Base-by-base conservation (phyloP, 2,888 invertebrate species). In the Heteropelma amictum region DNA sequence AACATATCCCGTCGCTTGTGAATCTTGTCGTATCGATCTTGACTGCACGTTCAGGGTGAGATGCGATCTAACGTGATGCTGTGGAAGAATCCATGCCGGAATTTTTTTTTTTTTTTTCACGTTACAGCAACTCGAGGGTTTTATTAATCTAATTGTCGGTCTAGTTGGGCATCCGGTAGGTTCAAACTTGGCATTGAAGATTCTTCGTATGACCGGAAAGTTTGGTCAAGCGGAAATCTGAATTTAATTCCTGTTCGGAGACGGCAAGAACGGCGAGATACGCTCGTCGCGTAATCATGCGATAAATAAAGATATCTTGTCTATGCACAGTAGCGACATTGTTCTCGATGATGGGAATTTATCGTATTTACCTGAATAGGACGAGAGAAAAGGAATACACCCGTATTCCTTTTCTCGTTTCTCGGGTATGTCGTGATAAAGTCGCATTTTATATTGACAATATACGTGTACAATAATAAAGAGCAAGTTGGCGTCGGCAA, bases 401-500 rank as follows among this genome's bases (percentile, higher is more conserved):
- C 74, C 68, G 61, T 28, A 56, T 53, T 40, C 17, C 38, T 30
- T 26, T 28, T n/a, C n/a, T n/a, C n/a, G 30, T 58, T 33, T 38
- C 67, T 56, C 45, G 23, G 30, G 51, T 49, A 64, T 28, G 19
- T 7, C 35, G 51, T 40, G 65, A 65, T 74, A 49, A 74, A 58
- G 58, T 65, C 60, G 54, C 23, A 14, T 47, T 30, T 53, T 69
- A 54, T 61, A 67, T 45, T 51, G 67, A 17, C 49, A 54, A 71
- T 63, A 79, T 72, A 77, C 38, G 74, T 40, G 61, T 64, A 71
- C 12, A 51, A 35, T 56, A 51, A 68, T 64, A 76, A 76, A 72
- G 77, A 67, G 69, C 49, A 76, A 76, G 42, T 70, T 33, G 70
- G 58, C 67, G 72, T 74, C 77, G 68, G 67, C 67, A 38, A 33